Conservation (phyloP, 2,797 vertebrate genomes). For the Phrynocephalus forsythii region DNA sequence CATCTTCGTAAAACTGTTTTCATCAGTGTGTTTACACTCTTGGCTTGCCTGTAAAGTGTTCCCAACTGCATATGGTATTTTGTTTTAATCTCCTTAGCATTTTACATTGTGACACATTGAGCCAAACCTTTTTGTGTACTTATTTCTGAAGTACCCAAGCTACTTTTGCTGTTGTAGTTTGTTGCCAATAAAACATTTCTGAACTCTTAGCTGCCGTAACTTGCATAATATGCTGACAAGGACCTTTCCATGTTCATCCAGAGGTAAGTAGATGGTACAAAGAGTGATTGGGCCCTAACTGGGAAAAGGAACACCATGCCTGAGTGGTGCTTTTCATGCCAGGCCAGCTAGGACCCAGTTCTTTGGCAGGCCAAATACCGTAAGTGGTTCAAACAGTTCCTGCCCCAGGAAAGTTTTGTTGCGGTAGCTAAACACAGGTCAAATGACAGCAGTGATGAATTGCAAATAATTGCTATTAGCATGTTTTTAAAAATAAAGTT, state of each 20-base stretch:
- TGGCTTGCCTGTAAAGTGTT: neutral
- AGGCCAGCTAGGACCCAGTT: neutral
- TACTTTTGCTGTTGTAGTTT: conserved; percentile 69
- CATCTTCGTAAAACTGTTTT: neutral
- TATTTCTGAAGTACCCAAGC: conserved; percentile 42
- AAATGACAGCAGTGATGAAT: neutral
- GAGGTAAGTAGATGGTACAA: neutral
- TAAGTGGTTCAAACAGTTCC: neutral
- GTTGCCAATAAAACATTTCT: conserved; percentile 75
- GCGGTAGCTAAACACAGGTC: neutral
- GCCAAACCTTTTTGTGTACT: conserved; percentile 40
- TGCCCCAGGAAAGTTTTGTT: neutral
- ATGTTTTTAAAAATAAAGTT: neutral
- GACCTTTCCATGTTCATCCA: neutral
- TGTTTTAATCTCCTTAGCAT: conserved; percentile 24
- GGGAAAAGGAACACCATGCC: neutral
- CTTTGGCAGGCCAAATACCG: neutral
- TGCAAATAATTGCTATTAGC: neutral
- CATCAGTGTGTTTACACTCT: accelerated
- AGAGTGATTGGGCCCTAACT: neutral
- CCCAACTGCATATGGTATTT: conserved; percentile 36
- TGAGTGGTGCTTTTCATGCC: neutral
- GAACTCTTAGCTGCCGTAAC: conserved; percentile 36
- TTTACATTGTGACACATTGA: conserved; percentile 49
- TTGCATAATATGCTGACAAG: conserved; percentile 22